Percentiles rank a stretch among this genome's conserved stretches.
phyloP scores from a whole-genome alignment of 2,888 invertebrate species.

The Podabrus alpinus region DNA sequence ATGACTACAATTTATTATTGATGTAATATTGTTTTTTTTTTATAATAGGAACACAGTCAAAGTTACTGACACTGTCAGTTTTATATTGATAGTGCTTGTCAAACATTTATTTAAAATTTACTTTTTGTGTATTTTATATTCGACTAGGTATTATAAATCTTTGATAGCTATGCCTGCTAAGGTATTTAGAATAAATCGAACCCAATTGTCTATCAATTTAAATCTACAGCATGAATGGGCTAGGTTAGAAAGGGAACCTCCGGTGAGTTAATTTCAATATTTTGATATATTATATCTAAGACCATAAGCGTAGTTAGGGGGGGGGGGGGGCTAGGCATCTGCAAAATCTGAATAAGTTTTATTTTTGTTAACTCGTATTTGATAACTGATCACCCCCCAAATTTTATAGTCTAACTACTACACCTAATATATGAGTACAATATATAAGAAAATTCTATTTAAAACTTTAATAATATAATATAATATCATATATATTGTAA shows the following conservation, averaged over 20 bases:
- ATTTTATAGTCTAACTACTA: too few relatives aligned
- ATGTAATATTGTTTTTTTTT: not conserved
- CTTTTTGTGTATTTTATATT: not conserved
- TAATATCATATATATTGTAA: not conserved
- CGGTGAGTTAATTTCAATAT: slow-evolving; percentile 9
- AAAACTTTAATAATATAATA: not conserved
- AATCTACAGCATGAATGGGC: not conserved
- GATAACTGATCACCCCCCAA: too few relatives aligned
- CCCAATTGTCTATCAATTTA: not conserved
- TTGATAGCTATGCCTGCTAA: not conserved
- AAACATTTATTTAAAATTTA: not conserved
- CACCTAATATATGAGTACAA: too few relatives aligned
- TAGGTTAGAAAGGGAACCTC: slow-evolving; percentile 6
- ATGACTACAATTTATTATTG: too few relatives aligned
- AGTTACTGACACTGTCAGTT: not conserved
- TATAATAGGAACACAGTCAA: not conserved
- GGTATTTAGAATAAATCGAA: not conserved
- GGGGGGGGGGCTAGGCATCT: too few relatives aligned
- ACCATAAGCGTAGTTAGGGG: too few relatives aligned
- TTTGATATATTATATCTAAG: too few relatives aligned
- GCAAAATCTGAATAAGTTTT: too few relatives aligned
- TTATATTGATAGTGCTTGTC: not conserved
- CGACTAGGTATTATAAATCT: not conserved
- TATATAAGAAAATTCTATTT: too few relatives aligned
- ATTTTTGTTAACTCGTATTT: too few relatives aligned